Conservation (phyloP, 2,888 invertebrate genomes). For the Caenorhabditis afra region DNA sequence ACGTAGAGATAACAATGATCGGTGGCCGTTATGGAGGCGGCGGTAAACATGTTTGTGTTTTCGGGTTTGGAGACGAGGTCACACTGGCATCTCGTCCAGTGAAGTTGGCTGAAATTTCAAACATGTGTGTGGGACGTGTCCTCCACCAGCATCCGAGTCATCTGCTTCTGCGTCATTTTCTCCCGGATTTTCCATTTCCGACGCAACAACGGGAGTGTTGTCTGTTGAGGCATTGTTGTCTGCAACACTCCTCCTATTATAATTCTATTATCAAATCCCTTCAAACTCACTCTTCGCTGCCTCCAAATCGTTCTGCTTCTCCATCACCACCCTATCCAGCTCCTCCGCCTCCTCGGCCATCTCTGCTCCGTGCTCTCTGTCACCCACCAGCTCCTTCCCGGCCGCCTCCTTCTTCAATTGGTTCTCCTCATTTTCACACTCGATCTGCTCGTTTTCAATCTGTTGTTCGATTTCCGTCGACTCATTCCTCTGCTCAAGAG, state of each 20-base stretch:
- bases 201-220: no score
- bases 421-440: not conserved
- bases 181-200: no score
- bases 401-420: not conserved
- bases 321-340: not conserved
- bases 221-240: not conserved
- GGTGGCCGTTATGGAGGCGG: constrained; percentile 17
- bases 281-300: not conserved
- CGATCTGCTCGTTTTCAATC: not conserved
- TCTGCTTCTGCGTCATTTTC: no score
- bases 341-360: not conserved
- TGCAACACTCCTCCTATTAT: constrained; percentile 5
- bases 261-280: no score
- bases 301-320: not conserved
- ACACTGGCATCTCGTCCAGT: no score
- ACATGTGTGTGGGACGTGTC: no score
- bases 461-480: not conserved
- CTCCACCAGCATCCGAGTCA: no score
- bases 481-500: not conserved
- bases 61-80: constrained; percentile 8
- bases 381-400: not conserved
- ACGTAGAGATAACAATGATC: constrained; percentile 31
- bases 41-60: constrained; percentile 43
- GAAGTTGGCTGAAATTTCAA: no score
- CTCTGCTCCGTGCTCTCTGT: not conserved